phyloP scores from a whole-genome alignment of 2,797 vertebrate genomes.

The Philypnodon macrostomus region DNA sequence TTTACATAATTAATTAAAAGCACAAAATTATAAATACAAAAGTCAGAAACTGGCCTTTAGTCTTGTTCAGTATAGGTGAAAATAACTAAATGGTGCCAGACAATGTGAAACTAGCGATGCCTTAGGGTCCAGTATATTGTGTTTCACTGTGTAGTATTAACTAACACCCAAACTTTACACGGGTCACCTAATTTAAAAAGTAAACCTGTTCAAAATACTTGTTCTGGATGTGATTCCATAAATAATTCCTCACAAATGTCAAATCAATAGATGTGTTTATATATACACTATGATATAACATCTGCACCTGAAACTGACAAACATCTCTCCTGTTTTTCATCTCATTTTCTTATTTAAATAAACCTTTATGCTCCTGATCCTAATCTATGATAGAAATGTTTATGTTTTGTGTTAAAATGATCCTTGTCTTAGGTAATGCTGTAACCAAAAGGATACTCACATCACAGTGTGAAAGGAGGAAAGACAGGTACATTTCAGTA shows the following conservation, averaged over 20 bases:
- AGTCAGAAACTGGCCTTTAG: slow-evolving; percentile 49
- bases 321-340: too few species aligned
- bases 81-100: slow-evolving; percentile 5
- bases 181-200: slow-evolving; percentile 14
- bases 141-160: slow-evolving; percentile 5
- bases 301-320: too few species aligned
- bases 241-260: not conserved
- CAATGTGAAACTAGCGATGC: slow-evolving; percentile 5
- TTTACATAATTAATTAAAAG: too few species aligned
- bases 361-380: too few species aligned
- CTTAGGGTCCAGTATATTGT: not conserved
- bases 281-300: too few species aligned
- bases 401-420: too few species aligned
- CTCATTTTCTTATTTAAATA: too few species aligned
- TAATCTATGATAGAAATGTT: too few species aligned
- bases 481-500: slow-evolving; percentile 19
- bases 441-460: slow-evolving; percentile 2
- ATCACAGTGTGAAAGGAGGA: slow-evolving; percentile 22
- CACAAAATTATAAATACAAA: too few species aligned
- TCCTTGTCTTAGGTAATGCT: too few species aligned
- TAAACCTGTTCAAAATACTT: not conserved
- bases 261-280: too few species aligned
- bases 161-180: not conserved
- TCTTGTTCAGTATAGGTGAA: slow-evolving; percentile 9
- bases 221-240: not conserved